Percentiles rank a stretch among this genome's conserved stretches.
Conservation (phyloP, 1,140 invertebrate genomes). For the Hypothenemus hampei region DNA sequence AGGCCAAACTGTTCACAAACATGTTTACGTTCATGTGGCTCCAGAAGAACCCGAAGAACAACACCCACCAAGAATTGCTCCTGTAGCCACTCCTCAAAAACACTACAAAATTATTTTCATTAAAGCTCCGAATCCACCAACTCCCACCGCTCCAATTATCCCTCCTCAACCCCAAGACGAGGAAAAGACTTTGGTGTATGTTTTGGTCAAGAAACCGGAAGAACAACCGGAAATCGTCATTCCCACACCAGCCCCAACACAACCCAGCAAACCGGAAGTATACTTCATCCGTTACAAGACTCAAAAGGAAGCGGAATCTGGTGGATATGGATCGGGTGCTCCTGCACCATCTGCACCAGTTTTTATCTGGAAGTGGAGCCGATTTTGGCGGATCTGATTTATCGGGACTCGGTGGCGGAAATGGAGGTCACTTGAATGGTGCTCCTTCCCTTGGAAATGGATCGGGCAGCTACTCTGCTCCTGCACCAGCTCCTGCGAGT, state of each 20-base stretch:
- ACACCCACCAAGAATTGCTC: conserved; percentile 42
- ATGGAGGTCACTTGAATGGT: conserved; percentile 5
- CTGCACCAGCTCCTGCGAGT: conserved; percentile 2
- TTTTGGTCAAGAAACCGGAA: conserved; percentile 79
- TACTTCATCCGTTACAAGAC: conserved; percentile 89
- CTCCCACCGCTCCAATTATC: conserved; percentile 63
- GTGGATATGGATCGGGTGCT: conserved; percentile 23
- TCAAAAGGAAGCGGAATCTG: conserved; percentile 52
- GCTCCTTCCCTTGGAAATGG: conserved; percentile 4
- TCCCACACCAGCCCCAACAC: conserved; percentile 67
- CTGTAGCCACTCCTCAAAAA: conserved; percentile 62
- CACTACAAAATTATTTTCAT: conserved; percentile 88
- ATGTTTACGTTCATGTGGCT: conserved; percentile 64
- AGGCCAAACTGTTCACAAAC: conserved; percentile 55
- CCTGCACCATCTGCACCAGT: neutral
- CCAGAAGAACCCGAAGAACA: conserved; percentile 65
- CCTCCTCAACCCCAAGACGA: conserved; percentile 64
- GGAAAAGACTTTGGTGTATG: conserved; percentile 85
- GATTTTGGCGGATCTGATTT: conserved; percentile 5
- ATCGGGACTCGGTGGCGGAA: too few species aligned
- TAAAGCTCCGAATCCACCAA: conserved; percentile 73
- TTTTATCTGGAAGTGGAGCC: conserved; percentile 10
- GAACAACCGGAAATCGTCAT: conserved; percentile 71
- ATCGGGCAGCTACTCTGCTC: neutral
- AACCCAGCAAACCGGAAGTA: conserved; percentile 78